phyloP scores from a whole-genome alignment of 2,797 vertebrate species.

The Muscicapa striata region DNA sequence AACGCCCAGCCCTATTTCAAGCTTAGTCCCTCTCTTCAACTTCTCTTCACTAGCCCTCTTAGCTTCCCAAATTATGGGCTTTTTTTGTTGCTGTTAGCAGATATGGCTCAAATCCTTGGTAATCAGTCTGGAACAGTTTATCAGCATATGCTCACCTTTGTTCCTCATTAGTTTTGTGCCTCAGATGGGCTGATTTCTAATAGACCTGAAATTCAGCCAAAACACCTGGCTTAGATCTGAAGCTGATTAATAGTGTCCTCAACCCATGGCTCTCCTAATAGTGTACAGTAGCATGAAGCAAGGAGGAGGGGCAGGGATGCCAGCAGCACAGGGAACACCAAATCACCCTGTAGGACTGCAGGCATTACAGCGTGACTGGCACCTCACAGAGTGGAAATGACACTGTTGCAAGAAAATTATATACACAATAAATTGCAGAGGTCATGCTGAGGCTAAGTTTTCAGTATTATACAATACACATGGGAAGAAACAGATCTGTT shows the following conservation, averaged over 20 bases:
- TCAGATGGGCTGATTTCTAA: neutral
- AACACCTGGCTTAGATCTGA: neutral
- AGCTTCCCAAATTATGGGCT: neutral
- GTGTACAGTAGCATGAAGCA: fast-evolving
- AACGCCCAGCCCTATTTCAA: neutral
- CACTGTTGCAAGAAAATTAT: neutral
- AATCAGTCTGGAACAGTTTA: neutral
- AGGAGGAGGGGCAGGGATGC: neutral
- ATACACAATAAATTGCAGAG: neutral
- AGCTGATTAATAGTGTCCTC: neutral
- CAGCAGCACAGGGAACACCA: neutral
- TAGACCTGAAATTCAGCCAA: neutral
- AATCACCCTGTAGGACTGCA: neutral
- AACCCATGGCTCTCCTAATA: neutral
- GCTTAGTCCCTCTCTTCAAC: neutral
- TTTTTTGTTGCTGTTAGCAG: neutral
- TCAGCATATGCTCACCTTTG: neutral
- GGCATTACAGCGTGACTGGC: neutral
- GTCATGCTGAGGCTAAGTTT: neutral
- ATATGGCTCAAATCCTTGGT: neutral
- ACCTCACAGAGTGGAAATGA: neutral
- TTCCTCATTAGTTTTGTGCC: neutral
- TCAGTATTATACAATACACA: neutral
- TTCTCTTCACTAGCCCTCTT: neutral
- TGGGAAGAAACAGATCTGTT: neutral